Base-by-base conservation (phyloP, 2,888 invertebrate species). In the Palloptera scutellata region DNA sequence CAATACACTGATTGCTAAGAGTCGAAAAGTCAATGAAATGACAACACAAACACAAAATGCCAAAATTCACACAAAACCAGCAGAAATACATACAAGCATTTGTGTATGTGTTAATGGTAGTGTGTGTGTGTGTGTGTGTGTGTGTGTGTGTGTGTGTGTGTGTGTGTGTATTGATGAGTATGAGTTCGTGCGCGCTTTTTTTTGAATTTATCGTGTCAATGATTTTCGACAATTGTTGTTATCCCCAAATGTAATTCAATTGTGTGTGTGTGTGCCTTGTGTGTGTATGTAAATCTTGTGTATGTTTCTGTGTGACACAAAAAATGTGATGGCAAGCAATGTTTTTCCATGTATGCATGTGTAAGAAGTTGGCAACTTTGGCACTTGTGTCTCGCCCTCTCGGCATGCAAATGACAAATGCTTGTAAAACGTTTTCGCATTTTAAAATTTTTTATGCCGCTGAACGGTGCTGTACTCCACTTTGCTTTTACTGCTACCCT, bases 351-450 rank as follows among this genome's bases (percentile, higher is more conserved):
- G 30, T 2, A 30, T 30, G 30, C 6, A 4, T 30, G 30, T 6
- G 6, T 6, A 30, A 30, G 6, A 30, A 30, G 30, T 61, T 61
- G 52, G 51, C 51, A 65, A 70, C 60, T 66, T 66, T 67, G 63
- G 59, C 68, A 70, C 45, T 69, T 59, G 45, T 57, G 54, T 60
- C 30, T 30, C 40, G 10, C 59, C 54, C 55, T 66, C 57, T 60
- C 67, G 67, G 67, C 66, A 72, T 68, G 66, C 62, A 69, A 70
- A 71, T 72, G 66, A 71, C 66, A 71, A 72, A 69, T 68, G 66
- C 66, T 69, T 70, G 63, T 63, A 51, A 67, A 67, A 63, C 61
- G 64, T 64, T 69, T 69, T 61, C 54, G 48, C 58, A 58, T 67
- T 30, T 30, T 30, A 30, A 30, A n/a, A 2, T 67, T 67, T 68